Evolutionary conservation across 2,888 invertebrate species (phyloP).

Genomic region (Diploptera punctata): DNA sequence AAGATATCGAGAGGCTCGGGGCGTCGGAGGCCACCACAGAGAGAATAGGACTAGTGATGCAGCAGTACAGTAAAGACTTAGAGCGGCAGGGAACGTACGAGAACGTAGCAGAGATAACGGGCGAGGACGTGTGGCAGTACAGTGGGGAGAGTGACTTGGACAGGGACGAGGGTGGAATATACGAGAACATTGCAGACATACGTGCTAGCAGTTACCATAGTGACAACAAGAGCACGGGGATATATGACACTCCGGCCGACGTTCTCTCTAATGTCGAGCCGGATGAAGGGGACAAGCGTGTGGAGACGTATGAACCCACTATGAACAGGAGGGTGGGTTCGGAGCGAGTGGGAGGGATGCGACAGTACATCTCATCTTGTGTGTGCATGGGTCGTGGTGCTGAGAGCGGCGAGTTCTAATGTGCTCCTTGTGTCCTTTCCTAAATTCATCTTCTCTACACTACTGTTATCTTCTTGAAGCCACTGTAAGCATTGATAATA

Average conservation of each 20-base stretch:
- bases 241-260: constrained; percentile 26
- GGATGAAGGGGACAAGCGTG: not conserved
- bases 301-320: constrained; percentile 15
- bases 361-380: constrained; percentile 27
- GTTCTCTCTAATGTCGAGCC: not conserved
- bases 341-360: constrained; percentile 20
- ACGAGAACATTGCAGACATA: constrained; percentile 24
- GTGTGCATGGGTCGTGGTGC: constrained; percentile 25
- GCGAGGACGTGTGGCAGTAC: constrained; percentile 23
- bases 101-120: constrained; percentile 14
- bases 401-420: constrained; percentile 25
- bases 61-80: constrained; percentile 23
- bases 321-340: constrained; percentile 12
- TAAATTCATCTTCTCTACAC: too few relatives aligned
- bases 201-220: constrained; percentile 10
- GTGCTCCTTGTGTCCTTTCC: too few relatives aligned
- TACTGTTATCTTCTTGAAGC: too few relatives aligned
- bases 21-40: constrained; percentile 18
- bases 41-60: constrained; percentile 23
- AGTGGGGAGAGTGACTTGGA: constrained; percentile 21
- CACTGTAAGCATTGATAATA: too few relatives aligned
- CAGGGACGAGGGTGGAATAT: constrained; percentile 23
- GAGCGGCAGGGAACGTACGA: constrained; percentile 23
- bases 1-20: constrained; percentile 21
- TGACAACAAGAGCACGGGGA: not conserved